phyloP scores from a whole-genome alignment of 2,113 vertebrate genomes.

The Aix galericulata region DNA sequence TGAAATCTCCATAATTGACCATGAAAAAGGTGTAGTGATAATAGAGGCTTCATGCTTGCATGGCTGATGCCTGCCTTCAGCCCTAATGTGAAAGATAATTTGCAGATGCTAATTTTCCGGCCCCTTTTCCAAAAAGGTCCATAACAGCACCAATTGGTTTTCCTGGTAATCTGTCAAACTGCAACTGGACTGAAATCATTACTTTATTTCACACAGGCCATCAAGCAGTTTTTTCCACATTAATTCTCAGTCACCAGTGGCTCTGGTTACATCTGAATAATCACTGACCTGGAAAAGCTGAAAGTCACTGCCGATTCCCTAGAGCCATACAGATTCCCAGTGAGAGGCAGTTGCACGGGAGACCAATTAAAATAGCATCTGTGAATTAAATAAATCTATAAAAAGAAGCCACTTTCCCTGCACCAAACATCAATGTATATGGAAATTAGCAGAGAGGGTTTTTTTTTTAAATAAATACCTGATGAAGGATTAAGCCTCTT shows the following conservation, averaged over 20 bases:
- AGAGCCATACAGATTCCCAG: constrained; percentile 25
- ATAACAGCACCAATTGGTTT: neutral
- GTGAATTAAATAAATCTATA: constrained; percentile 52
- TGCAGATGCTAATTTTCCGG: constrained; percentile 16
- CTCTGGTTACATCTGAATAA: constrained; percentile 5
- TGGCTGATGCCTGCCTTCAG: neutral
- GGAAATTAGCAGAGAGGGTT: neutral
- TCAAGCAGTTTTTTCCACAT: constrained; percentile 7
- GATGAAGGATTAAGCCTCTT: constrained; percentile 12
- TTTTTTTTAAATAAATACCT: constrained; percentile 5
- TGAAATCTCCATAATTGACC: neutral
- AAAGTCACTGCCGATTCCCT: constrained; percentile 32
- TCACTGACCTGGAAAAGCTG: constrained; percentile 42
- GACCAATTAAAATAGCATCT: constrained; percentile 62
- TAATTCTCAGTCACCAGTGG: constrained; percentile 27
- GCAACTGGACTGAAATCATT: constrained; percentile 7
- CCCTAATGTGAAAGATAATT: neutral
- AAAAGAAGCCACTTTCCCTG: constrained; percentile 29
- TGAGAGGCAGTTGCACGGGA: constrained; percentile 8
- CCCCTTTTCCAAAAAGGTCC: neutral
- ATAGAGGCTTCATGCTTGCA: neutral
- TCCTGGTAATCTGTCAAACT: constrained; percentile 30
- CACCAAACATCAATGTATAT: neutral
- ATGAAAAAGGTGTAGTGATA: neutral
- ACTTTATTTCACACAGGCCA: neutral